Percentiles rank a stretch among this genome's conserved stretches.
phyloP scores from a whole-genome alignment of 2,888 invertebrate genomes.

The Cataglyphis altisquamis region DNA sequence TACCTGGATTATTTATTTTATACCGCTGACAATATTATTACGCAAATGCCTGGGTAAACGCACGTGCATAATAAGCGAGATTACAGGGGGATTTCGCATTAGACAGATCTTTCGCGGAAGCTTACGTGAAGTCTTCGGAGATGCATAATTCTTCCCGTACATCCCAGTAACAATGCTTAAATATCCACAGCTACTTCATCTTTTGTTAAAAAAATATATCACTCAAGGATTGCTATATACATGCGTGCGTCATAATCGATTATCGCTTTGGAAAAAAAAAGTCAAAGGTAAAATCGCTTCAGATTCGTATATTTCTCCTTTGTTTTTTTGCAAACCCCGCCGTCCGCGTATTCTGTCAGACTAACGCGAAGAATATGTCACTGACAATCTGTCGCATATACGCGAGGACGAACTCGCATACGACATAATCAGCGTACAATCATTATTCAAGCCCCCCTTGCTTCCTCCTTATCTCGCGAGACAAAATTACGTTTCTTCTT shows the following conservation, averaged over 20 bases:
- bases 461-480: background rate
- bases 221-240: background rate
- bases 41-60: background rate
- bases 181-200: background rate
- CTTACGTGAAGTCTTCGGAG: background rate
- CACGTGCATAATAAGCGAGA: slow-evolving; percentile 17
- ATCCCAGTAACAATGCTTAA: background rate
- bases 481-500: slow-evolving; percentile 23
- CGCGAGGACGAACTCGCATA: background rate
- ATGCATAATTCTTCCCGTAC: slow-evolving; percentile 7
- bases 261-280: background rate
- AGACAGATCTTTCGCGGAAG: slow-evolving; percentile 21
- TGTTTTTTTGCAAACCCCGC: background rate
- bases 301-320: slow-evolving; percentile 3
- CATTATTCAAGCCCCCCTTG: slow-evolving; percentile 13
- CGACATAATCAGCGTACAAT: background rate
- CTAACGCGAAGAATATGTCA: background rate
- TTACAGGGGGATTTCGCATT: slow-evolving; percentile 27
- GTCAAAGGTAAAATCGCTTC: background rate
- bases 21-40: background rate
- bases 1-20: slow-evolving; percentile 18
- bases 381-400: background rate
- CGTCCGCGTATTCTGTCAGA: background rate
- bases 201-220: background rate
- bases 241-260: slow-evolving; percentile 5